These are phyloP conservation scores for Tetragonisca angustula DNA, from an alignment of 2,888 invertebrate genomes.

Conservation along the genomic window DNA sequence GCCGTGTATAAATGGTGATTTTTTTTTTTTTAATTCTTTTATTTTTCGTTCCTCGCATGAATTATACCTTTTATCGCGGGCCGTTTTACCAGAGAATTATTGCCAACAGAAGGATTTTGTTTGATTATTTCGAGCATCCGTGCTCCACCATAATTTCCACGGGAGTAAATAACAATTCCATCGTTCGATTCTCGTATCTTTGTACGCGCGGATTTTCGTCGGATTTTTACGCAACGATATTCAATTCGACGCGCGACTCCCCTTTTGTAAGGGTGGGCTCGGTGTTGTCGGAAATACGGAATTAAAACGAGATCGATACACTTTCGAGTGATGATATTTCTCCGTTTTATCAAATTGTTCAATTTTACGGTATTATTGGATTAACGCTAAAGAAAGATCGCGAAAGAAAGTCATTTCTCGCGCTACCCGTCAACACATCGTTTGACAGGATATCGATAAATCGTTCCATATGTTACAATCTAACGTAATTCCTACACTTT, in stretches of 20 bases:
- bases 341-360: no score
- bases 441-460: no score
- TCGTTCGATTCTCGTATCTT: not conserved
- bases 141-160: not conserved
- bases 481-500: not conserved
- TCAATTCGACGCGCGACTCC: no score
- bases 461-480: not conserved
- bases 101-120: not conserved
- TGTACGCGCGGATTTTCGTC: not conserved
- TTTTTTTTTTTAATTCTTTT: not conserved
- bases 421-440: no score
- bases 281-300: not conserved
- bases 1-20: not conserved
- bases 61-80: not conserved
- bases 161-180: not conserved
- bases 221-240: not conserved
- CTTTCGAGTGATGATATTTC: no score
- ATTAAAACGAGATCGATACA: no score
- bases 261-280: not conserved
- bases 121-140: not conserved
- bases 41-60: not conserved
- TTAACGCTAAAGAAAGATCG: no score
- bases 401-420: no score
- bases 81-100: not conserved
- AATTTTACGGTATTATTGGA: no score